Base-by-base conservation (phyloP, 92 coral and sea anemone species). In the Umimayanthus chanpuru region DNA sequence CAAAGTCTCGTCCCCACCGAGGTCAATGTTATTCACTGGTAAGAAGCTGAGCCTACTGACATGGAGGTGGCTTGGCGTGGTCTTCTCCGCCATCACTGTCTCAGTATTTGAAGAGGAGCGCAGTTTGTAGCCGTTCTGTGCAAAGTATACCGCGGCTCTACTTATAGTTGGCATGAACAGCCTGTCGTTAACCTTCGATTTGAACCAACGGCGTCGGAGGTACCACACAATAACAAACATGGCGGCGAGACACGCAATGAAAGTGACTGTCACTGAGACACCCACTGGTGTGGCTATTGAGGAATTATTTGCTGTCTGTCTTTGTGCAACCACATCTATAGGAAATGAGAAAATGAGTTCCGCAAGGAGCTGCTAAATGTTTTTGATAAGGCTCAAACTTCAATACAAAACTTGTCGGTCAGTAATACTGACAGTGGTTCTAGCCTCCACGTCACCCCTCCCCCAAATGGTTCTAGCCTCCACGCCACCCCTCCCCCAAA, bases 241-340 rank as follows among this genome's bases (percentile, higher is more conserved):
- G 7, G 90, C 75, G 10, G 89, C 32, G 20, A 94, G 84, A 77
- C 95, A 94, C 21, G 87, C 56, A 7, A 90, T 20, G 25, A 94
- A 86, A 1, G 96, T 94, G 55, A 88, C 91, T 43, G 91, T 85
- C 41, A 94, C 96, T 23, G 96, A 94, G 18, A 91, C 79, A 21
- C 93, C 93, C 40, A 94, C 88, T 32, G 93, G 90, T 9, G 91
- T 66, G 25, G 92, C 44, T n/a, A 92, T 85, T 9, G 81, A 36
- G 53, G 92, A 82, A 71, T 78, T 21, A 8, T 26, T 53, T 9
- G 47, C 64, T n/a, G 82, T 12, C 14, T 55, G 70, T 47, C 16
- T n/a, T 32, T 32, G 70, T 67, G 28, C 40, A 71, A 80, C 36
- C 9, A 20, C 39, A 55, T 41, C 82, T 81, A 32, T 2, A 77